Evolutionary conservation across 2,888 invertebrate species (phyloP).

Genomic region (Abrostola triplasia): DNA sequence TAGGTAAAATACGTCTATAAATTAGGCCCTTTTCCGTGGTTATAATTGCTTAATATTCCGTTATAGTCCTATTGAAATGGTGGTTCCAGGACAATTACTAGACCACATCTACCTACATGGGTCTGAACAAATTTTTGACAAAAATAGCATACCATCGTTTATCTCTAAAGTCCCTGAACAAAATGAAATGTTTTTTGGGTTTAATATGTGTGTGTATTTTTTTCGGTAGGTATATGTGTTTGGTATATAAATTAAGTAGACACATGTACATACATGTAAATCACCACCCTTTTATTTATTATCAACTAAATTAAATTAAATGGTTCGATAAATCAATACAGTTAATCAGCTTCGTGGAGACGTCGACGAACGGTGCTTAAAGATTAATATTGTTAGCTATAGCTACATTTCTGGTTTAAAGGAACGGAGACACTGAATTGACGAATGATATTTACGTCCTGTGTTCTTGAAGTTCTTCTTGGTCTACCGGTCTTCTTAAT

Average conservation of each 20-base stretch:
- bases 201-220: constrained; percentile 9
- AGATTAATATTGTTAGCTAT: constrained; percentile 13
- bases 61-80: no score
- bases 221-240: constrained; percentile 9
- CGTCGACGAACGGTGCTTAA: constrained; percentile 9
- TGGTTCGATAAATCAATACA: constrained; percentile 12
- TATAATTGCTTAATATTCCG: no score
- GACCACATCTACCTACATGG: no score
- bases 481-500: constrained; percentile 14
- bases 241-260: constrained; percentile 9
- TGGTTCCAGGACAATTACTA: no score
- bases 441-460: constrained; percentile 3
- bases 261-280: constrained; percentile 8
- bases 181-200: constrained; percentile 11
- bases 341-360: constrained; percentile 11
- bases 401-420: constrained; percentile 14
- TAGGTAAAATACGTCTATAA: no score
- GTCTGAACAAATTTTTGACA: no score
- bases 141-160: constrained; percentile 11
- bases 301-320: constrained; percentile 9
- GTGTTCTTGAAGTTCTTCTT: constrained; percentile 10
- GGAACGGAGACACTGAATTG: constrained; percentile 2
- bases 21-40: no score
- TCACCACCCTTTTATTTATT: constrained; percentile 12
- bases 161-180: constrained; percentile 15